These are phyloP conservation scores for Etia nguti DNA, from an alignment of 2,113 vertebrate species.

Conservation along the genomic window DNA sequence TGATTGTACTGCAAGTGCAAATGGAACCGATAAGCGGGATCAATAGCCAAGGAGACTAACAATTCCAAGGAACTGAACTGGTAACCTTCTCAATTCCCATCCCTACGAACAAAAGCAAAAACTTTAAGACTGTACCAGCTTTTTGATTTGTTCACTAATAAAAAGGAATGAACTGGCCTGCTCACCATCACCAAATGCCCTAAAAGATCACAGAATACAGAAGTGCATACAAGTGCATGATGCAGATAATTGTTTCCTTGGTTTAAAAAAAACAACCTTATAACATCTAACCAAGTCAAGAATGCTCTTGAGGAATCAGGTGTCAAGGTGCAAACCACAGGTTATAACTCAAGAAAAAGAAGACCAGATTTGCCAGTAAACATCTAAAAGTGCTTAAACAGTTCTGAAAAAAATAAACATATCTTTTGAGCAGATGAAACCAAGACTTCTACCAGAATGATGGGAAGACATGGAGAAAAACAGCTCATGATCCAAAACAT, in stretches of 20 bases:
- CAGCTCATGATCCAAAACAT: no score
- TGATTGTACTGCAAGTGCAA: fast-evolving
- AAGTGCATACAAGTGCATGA: background rate
- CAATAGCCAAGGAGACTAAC: background rate
- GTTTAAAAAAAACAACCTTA: background rate
- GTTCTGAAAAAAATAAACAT: no score
- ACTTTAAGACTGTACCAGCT: no score
- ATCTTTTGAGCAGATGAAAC: no score
- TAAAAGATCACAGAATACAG: background rate
- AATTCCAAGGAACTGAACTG: background rate
- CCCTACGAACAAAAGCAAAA: background rate
- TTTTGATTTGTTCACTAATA: no score
- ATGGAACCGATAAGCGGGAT: fast-evolving
- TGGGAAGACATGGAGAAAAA: no score
- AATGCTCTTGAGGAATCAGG: background rate
- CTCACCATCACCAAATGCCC: background rate
- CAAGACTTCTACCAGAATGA: no score
- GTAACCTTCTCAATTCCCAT: background rate
- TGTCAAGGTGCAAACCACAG: background rate
- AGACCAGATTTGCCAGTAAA: background rate
- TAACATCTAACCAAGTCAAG: background rate
- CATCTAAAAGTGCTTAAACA: background rate
- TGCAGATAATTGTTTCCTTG: background rate
- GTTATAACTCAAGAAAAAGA: background rate
- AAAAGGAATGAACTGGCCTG: background rate